These are phyloP conservation scores for Pantala flavescens DNA, from an alignment of 1,140 invertebrate species.

Conservation along the genomic window DNA sequence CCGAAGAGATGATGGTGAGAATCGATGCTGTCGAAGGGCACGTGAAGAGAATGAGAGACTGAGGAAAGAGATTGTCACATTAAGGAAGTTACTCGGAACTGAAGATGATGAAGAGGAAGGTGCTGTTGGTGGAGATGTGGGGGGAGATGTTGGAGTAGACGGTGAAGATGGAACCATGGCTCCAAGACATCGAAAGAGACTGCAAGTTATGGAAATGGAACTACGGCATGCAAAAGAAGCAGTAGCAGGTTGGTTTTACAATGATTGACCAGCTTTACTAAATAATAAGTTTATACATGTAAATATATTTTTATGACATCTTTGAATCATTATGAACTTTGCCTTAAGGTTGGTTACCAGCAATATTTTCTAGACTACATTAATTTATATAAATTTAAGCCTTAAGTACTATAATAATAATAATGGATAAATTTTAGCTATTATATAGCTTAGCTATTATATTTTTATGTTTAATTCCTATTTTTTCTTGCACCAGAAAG, in stretches of 20 bases:
- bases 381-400: too few relatives aligned
- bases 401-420: too few relatives aligned
- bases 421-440: constrained; percentile 42
- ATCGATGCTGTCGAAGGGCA: constrained; percentile 32
- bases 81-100: constrained; percentile 31
- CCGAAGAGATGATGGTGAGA: not conserved
- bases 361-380: too few relatives aligned
- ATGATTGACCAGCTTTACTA: not conserved
- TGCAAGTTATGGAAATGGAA: constrained; percentile 34
- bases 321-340: too few relatives aligned
- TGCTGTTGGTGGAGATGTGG: not conserved
- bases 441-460: not conserved
- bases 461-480: constrained; percentile 13
- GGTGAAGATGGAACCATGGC: not conserved
- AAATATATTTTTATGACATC: too few relatives aligned
- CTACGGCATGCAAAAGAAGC: constrained; percentile 44
- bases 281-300: constrained; percentile 1
- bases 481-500: too few relatives aligned
- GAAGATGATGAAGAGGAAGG: constrained; percentile 1
- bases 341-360: too few relatives aligned
- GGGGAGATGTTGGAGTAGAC: not conserved
- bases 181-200: constrained; percentile 18
- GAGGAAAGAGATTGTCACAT: constrained; percentile 51
- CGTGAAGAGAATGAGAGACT: constrained; percentile 54
- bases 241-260: constrained; percentile 37